Conservation (phyloP, 2,888 invertebrate genomes). For the Peribatodes rhomboidaria region DNA sequence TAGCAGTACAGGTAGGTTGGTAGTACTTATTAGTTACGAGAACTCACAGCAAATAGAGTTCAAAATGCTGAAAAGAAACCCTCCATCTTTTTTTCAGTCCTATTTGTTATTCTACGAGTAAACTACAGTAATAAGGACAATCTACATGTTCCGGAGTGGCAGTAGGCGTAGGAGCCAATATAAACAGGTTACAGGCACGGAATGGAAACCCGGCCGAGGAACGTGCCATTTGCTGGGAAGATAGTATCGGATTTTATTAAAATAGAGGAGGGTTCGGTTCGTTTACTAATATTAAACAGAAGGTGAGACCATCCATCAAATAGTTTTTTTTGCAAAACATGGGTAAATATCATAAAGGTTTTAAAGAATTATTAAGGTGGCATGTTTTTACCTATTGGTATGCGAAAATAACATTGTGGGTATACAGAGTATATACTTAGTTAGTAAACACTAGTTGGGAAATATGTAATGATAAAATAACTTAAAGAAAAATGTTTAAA, state of each 20-base stretch:
- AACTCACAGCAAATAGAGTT: too few species aligned
- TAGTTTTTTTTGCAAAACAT: too few species aligned
- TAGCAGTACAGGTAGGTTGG: too few species aligned
- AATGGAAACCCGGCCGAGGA: neutral
- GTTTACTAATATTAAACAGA: neutral
- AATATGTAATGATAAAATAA: too few species aligned
- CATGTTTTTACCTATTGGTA: too few species aligned
- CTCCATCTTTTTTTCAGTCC: neutral
- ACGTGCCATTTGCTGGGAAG: slow-evolving; percentile 1
- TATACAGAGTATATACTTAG: too few species aligned
- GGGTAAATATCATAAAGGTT: too few species aligned
- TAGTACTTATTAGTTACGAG: too few species aligned
- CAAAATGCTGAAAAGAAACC: neutral
- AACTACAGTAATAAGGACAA: slow-evolving; percentile 23
- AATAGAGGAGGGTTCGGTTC: neutral
- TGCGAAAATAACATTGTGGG: neutral
- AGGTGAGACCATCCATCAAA: neutral
- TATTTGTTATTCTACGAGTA: slow-evolving; percentile 26
- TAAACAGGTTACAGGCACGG: neutral
- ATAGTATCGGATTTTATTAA: neutral
- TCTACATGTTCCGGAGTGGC: slow-evolving; percentile 15
- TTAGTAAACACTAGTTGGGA: too few species aligned
- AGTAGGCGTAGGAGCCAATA: slow-evolving; percentile 4
- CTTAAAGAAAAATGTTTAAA: too few species aligned
- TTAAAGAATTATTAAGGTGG: too few species aligned